Conservation (phyloP, 2,113 vertebrate species). For the Bucco capensis region DNA sequence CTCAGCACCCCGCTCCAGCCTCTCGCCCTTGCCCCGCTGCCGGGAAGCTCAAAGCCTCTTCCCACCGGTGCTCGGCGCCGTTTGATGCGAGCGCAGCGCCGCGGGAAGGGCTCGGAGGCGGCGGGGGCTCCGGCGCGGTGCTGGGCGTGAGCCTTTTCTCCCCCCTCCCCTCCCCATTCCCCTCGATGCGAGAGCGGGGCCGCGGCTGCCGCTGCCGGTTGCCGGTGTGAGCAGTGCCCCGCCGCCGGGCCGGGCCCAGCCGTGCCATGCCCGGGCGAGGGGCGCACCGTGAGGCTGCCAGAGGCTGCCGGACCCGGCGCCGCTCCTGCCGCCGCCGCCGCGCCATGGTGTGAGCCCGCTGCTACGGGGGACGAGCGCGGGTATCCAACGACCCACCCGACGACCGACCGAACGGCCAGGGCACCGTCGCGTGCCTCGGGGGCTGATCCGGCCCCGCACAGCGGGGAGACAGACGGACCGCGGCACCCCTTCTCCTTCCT, state of each 20-base stretch:
- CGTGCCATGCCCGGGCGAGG: conserved; percentile 45
- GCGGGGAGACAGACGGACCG: not conserved
- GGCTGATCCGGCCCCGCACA: not conserved
- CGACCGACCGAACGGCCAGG: conserved; percentile 13
- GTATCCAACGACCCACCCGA: conserved; percentile 6
- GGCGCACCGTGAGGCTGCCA: conserved; percentile 37
- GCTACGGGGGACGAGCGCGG: not conserved
- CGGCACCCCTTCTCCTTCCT: not conserved
- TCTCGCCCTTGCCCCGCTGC: not conserved
- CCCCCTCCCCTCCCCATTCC: too few relatives aligned
- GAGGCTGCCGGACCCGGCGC: conserved; percentile 39
- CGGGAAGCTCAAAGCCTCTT: not conserved
- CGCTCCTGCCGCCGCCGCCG: conserved; percentile 65
- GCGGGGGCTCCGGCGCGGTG: conserved; percentile 12
- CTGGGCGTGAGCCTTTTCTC: not conserved
- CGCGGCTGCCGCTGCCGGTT: not conserved
- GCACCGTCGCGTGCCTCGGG: not conserved
- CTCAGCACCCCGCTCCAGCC: conserved; percentile 18
- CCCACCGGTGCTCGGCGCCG: not conserved
- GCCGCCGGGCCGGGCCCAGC: not conserved
- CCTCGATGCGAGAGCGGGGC: not conserved
- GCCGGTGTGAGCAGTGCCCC: conserved; percentile 4
- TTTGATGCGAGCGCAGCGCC: not conserved
- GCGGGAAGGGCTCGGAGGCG: not conserved
- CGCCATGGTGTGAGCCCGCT: conserved; percentile 76